Conservation (phyloP, 2,113 vertebrate genomes). For the Eurypyga helias region DNA sequence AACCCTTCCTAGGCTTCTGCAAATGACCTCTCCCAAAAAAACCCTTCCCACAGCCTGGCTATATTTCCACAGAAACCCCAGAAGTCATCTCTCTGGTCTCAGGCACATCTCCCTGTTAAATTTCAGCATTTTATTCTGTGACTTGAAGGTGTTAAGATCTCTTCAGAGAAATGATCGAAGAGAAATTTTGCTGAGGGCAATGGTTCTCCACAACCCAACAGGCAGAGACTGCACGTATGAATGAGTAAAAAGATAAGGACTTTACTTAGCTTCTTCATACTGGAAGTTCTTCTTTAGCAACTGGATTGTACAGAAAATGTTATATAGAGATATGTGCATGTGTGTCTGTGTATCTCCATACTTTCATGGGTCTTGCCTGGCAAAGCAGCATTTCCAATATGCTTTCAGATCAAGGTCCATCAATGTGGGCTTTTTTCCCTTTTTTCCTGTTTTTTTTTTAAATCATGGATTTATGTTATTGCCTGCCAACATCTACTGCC, state of each 20-base stretch:
- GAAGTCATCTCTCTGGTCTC: not conserved
- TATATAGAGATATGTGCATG: fast-evolving
- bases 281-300: not conserved
- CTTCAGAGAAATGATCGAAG: not conserved
- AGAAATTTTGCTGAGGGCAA: not conserved
- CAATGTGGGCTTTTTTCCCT: not conserved
- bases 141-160: not conserved
- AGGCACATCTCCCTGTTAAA: fast-evolving
- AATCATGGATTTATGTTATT: not conserved
- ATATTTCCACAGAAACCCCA: not conserved
- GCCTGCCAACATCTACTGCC: not conserved
- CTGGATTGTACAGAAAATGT: not conserved
- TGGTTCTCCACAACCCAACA: not conserved
- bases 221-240: fast-evolving
- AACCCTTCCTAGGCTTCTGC: not conserved
- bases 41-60: not conserved
- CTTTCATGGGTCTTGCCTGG: not conserved
- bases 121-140: not conserved
- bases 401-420: not conserved
- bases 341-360: not conserved
- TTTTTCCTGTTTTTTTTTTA: not conserved
- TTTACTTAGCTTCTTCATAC: not conserved
- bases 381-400: not conserved
- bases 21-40: not conserved
- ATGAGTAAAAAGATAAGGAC: not conserved